Base-by-base conservation (phyloP, 2,888 invertebrate genomes). In the Lasioglossum figueresi region DNA sequence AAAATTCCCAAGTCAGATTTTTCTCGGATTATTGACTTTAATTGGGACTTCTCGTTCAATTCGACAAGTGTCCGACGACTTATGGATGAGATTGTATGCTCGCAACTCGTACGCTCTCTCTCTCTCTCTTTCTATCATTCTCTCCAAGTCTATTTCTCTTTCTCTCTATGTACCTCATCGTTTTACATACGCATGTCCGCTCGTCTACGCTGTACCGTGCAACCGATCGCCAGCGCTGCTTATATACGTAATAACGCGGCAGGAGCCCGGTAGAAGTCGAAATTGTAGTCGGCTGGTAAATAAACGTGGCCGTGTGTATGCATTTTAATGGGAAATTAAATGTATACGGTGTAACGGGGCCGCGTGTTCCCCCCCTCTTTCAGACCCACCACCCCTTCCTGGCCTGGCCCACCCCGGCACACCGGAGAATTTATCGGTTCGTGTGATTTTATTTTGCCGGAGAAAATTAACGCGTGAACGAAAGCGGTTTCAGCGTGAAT, bases 281-380 rank as follows among this genome's bases (percentile, higher is more conserved):
- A 75, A 74, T 75, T 52, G 27, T 75, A 48, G 27, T 72, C 71
- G 59, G 76, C 45, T 37, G 59, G 70, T 40, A 48, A 79, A 79
- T 68, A 79, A 73, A 82, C 72, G 59, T 45, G 23, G 31, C 48
- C 45, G 34, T 79, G 81, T 52, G 72, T 37, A 72, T 72, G 80
- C 27, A 73, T 80, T 82, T 82, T 73, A 68, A 80, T 56, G 73
- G 66, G 34, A 56, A 80, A 73, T 68, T 80, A 73, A 82, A 80
- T 48, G 74, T 56, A 78, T 45, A 43, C 37, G 37, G 43, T 76
- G 76, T 70, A 77, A 68, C 68, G n/a, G 52, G n/a, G 19, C 68
- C 31, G 52, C 31, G 14, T 27, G 23, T 43, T 23, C n/a, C 23
- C 48, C 31, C 14, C 48, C 72, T 8, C 10, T 31, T 45, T 27